Base-by-base conservation (phyloP, 2,888 invertebrate genomes). In the Tipula helvola region DNA sequence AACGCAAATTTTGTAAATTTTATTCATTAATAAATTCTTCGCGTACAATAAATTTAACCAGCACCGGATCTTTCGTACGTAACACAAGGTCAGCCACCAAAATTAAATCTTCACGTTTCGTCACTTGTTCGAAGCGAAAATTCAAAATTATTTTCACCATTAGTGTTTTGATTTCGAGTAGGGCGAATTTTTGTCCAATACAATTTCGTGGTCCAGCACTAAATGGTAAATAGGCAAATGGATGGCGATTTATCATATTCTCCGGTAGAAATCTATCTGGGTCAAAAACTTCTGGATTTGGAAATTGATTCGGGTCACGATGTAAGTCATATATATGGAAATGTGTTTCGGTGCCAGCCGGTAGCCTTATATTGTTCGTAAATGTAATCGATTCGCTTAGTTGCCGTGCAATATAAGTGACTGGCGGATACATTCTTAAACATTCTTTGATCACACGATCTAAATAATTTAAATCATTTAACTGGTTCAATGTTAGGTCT, bases 151-250 rank as follows among this genome's bases (percentile, higher is more conserved):
- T 91, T 28, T 92, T 92, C 16, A 93, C 92, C 28, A 95, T 89
- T 0, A 94, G 89, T 87, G 93, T 92, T 90, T 93, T 93, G n/a
- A 95, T 93, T 90, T 95, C 95, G 71, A 94, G 89, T 90, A 94
- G 93, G 0, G 95, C 95, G 89, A 94, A 95, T 88, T 93, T 93
- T 90, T 95, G 93, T n/a, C 95, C 85, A 18, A 85, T 85, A 85
- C 85, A 85, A 44, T 85, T 85, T 10, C 85, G 39, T n/a, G 85
- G 85, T 18, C 85, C 85, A 42, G 85, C 85, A 44, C 85, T 85
- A 88, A 95, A 95, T 0, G 95, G 95, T 87, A 95, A 92, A 89
- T 93, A 95, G 0, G 93, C 92, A 88, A 93, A 95, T 0, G 94
- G 94, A 90, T 95, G 94, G 42, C 94, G 91, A 36, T 90, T 90